These are phyloP conservation scores for Acronicta psi DNA, from an alignment of 2,888 invertebrate species.

Conservation along the genomic window DNA sequence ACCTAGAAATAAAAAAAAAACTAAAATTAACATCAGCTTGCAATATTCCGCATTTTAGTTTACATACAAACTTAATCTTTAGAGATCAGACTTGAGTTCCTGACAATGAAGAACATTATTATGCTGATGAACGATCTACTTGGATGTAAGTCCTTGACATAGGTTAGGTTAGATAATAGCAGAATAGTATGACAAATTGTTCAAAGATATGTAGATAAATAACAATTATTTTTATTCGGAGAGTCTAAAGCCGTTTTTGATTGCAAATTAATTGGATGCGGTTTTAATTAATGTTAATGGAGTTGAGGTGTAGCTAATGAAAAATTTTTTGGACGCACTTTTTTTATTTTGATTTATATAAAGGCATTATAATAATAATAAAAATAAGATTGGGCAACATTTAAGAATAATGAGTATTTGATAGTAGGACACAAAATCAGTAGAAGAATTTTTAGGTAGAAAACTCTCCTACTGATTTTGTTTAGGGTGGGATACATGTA, in stretches of 20 bases:
- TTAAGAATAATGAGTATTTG: neutral
- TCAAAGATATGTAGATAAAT: constrained; percentile 4
- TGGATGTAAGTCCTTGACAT: constrained; percentile 24
- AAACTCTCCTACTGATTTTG: no score
- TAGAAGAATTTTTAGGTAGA: no score
- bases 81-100: neutral
- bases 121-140: neutral
- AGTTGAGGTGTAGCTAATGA: neutral
- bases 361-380: neutral
- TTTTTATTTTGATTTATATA: constrained; percentile 15
- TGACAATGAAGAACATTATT: neutral
- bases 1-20: no score
- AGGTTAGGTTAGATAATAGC: neutral
- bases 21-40: neutral
- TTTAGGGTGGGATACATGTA: no score
- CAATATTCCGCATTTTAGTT: no score
- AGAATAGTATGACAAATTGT: constrained; percentile 5
- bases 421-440: no score
- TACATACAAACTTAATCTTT: neutral
- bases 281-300: constrained; percentile 21
- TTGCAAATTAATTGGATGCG: constrained; percentile 35
- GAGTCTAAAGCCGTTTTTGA: constrained; percentile 10
- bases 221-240: constrained; percentile 5
- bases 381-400: neutral
- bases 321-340: constrained; percentile 4